A percentile compares a stretch with the other conserved stretches of the same genome.
These are phyloP conservation scores for Characodon lateralis DNA, from an alignment of 2,797 vertebrate genomes.

Conservation along the genomic window DNA sequence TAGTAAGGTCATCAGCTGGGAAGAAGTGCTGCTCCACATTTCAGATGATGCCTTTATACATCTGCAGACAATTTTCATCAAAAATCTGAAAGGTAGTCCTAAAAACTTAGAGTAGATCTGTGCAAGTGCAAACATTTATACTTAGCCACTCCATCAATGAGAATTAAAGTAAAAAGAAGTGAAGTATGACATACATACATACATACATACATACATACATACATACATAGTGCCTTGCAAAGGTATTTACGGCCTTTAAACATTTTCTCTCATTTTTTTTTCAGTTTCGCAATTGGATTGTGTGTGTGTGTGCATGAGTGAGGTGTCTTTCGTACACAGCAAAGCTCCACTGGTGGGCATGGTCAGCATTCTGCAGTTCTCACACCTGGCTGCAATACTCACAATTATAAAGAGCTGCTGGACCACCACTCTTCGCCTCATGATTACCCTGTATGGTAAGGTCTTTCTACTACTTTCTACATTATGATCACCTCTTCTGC, in stretches of 20 bases:
- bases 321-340: no score
- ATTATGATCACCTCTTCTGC: no score
- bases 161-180: neutral
- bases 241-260: no score
- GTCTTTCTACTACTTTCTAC: no score
- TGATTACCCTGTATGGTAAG: no score
- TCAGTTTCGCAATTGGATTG: neutral
- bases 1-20: conserved; percentile 58
- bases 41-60: conserved; percentile 12
- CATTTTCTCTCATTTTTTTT: no score
- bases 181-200: no score
- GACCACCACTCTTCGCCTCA: no score
- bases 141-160: neutral
- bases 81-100: neutral
- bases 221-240: neutral
- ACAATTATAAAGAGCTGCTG: neutral
- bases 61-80: conserved; percentile 24
- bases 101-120: neutral
- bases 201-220: neutral
- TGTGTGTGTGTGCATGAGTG: no score
- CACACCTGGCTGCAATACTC: neutral
- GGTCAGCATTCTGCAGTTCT: neutral
- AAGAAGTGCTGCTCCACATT: conserved; percentile 33
- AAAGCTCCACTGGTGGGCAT: no score
- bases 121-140: neutral